Conservation (phyloP, 1,140 invertebrate genomes). For the Teleopsis dalmanni region DNA sequence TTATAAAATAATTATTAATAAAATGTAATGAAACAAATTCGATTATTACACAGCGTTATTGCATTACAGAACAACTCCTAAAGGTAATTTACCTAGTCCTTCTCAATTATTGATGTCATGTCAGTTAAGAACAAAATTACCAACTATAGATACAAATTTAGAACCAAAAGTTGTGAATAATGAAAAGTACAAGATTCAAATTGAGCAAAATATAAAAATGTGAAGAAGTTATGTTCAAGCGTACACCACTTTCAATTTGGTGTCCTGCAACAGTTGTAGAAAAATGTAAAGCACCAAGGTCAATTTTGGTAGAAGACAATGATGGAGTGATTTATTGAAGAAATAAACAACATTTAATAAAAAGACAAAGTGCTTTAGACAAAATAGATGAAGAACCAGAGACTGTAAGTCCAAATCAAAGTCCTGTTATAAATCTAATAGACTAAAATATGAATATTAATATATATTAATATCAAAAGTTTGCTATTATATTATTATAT, state of each 20-base stretch:
- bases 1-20: constrained; percentile 4
- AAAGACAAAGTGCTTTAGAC: too few relatives aligned
- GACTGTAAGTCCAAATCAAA: too few relatives aligned
- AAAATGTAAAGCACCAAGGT: constrained; percentile 2
- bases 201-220: constrained; percentile 2
- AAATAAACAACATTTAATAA: too few relatives aligned
- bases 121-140: constrained; percentile 4
- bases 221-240: constrained; percentile 2
- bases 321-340: not conserved
- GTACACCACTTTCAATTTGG: not conserved
- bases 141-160: constrained; percentile 1
- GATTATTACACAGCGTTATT: constrained; percentile 5
- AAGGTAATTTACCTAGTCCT: constrained; percentile 3
- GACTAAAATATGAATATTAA: too few relatives aligned
- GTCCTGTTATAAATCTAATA: too few relatives aligned
- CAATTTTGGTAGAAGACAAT: not conserved
- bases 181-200: not conserved
- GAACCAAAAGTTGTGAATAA: constrained; percentile 1
- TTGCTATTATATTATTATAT: too few relatives aligned
- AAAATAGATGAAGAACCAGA: too few relatives aligned
- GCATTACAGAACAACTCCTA: constrained; percentile 1
- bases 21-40: constrained; percentile 6
- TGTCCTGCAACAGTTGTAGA: not conserved
- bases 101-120: not conserved
- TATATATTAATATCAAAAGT: too few relatives aligned